Base-by-base conservation (phyloP, 2,113 vertebrate species). In the Rhombomys opimus region DNA sequence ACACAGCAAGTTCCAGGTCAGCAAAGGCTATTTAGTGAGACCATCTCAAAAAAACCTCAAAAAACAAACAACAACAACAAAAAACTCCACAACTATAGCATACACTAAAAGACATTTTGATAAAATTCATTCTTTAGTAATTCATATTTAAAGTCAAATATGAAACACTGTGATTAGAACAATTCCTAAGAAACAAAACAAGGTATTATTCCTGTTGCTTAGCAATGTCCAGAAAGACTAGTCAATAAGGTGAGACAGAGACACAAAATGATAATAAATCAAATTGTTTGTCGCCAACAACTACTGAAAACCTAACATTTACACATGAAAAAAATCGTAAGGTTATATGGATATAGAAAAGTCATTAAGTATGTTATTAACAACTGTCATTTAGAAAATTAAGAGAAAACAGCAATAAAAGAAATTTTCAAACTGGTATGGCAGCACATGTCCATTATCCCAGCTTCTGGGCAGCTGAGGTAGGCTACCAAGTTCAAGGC, bases 151-250 rank as follows among this genome's bases (percentile, higher is more conserved):
- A 89, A 82, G 61, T 6, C 68, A 96, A 93, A 89, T 6, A 93
- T 30, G 7, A 89, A 87, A 13, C 46, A 82, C 0, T 54, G 18
- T 85, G 52, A 94, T 76, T 65, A 82, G 30, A 65, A 94, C 25
- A 94, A 94, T 35, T 87, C 32, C 15, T 52, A 92, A 35, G 17
- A 12, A 20, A 77, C 89, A 87, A 18, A 59, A 73, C 30, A 52
- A 85, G 17, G 52, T 77, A n/a, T 46, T 84, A 67, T 73, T 46
- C 27, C 54, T 90, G 25, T 77, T 72, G 72, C 20, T 88, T 61
- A 90, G n/a, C 61, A 90, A 38, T 63, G 41, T 85, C 50, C 80
- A 87, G 35, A 94, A 97, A 95, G 30, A 89, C 11, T 68, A 52
- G 46, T 68, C 15, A 90, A 77, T 72, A 32, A 0, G 67, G 0